Evolutionary conservation across 2,888 invertebrate species (phyloP), one percentile per base, ranked within the genome.

Genomic region (Piscicola geometra): DNA sequence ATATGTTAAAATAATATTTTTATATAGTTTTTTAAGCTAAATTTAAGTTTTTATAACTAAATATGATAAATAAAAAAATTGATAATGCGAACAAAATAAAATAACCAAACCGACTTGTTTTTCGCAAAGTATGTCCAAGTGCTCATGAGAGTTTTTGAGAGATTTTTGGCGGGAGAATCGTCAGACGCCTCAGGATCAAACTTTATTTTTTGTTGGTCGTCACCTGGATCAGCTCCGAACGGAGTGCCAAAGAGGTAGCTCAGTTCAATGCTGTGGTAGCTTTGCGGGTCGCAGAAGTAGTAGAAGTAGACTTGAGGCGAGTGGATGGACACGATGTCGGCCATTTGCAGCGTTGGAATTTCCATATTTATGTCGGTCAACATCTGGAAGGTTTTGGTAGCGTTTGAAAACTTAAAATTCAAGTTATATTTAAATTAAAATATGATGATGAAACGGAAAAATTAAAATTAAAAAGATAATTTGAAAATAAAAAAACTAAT

Each of bases 161-260:
- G 30, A 50, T 71, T 71, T 52, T 32, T 71, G 52, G 5, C 3
- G 3, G 60, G 60, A 5, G 60, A 56, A 21, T 71, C 71, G 1
- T 1, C 32, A 52, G 41, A 28, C 15, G 50, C 33, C 15, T 41
- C 1, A 12, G 50, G 41, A 30, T 41, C 21, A 50, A 21, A 47
- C n/a, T 21, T 71, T n/a, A 71, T 52, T 33, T 50, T 47, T n/a
- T 28, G 36, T 0, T 21, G 28, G 56, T 80, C 80, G 50, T 80
- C 80, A 1, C n/a, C 73, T 28, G 64, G 18, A 25, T 73, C 60
- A 33, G 78, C 79, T 41, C 79, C 80, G 75, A 79, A 80, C 28
- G 80, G 80, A 21, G 79, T 76, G 9, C 80, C 80, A 68, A 80
- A 80, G 28, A 80, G 76, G 70, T 78, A 80, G 76, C 79, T 80